A percentile compares a stretch with the other conserved stretches of the same genome.
phyloP scores from a whole-genome alignment of 2,797 vertebrate species.

The Neopelma chrysocephalum region DNA sequence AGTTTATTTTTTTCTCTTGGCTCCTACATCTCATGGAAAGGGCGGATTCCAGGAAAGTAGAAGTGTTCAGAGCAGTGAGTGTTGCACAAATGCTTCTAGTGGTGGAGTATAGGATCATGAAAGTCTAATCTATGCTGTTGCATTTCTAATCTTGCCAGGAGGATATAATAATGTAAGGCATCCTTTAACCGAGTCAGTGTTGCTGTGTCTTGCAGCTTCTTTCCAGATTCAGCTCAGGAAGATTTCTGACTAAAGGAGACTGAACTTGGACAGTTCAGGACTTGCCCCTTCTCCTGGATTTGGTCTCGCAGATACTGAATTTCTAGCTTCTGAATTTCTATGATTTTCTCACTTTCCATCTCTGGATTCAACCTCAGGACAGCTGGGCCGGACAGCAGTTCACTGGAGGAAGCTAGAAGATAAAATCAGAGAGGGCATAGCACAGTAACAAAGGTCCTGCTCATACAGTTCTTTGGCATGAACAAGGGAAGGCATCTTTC shows the following conservation, averaged over 20 bases:
- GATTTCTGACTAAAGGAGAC: slow-evolving; percentile 40
- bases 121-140: background rate
- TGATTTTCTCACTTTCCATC: slow-evolving; percentile 79
- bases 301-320: slow-evolving; percentile 79
- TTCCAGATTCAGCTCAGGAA: slow-evolving; percentile 45
- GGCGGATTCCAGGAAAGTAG: background rate
- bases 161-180: background rate
- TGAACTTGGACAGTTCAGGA: slow-evolving; percentile 10
- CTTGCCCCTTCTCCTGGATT: slow-evolving; percentile 68
- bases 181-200: background rate
- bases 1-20: background rate
- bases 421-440: background rate
- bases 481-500: background rate
- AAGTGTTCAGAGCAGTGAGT: background rate
- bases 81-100: background rate
- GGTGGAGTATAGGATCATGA: background rate
- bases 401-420: slow-evolving; percentile 41
- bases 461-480: background rate
- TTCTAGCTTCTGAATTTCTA: slow-evolving; percentile 83
- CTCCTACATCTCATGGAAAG: background rate
- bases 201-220: background rate
- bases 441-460: background rate
- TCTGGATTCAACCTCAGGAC: slow-evolving; percentile 72
- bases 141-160: background rate
- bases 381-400: background rate